These are phyloP conservation scores for Strigamia crassipes DNA, from an alignment of 2,888 invertebrate species.

Conservation along the genomic window DNA sequence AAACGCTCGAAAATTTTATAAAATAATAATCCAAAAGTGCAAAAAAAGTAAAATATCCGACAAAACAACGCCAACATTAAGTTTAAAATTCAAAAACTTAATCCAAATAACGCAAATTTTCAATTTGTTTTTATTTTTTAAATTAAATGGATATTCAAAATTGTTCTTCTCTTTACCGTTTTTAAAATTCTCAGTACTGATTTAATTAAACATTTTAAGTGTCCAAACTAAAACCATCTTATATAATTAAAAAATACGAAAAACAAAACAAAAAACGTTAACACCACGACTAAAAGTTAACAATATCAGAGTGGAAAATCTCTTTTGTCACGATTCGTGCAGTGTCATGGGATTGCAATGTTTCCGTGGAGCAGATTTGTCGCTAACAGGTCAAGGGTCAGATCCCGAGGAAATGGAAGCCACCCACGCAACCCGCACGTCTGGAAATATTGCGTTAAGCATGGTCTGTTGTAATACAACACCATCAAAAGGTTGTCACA, in stretches of 20 bases:
- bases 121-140: too few species aligned
- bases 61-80: too few species aligned
- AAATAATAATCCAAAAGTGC: too few species aligned
- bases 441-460: conserved; percentile 25
- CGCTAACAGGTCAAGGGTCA: conserved; percentile 43
- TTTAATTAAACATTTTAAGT: too few species aligned
- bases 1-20: not conserved
- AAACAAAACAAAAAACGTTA: not conserved
- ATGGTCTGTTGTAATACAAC: conserved; percentile 43
- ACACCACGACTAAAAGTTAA: not conserved
- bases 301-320: conserved; percentile 22
- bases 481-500: conserved; percentile 44
- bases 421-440: conserved; percentile 26
- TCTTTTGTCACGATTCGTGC: conserved; percentile 25
- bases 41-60: too few species aligned
- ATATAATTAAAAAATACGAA: not conserved
- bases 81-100: too few species aligned
- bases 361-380: conserved; percentile 45
- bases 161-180: too few species aligned
- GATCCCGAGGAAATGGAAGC: conserved; percentile 46
- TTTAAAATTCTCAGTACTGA: too few species aligned
- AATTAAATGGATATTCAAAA: too few species aligned
- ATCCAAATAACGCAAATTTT: too few species aligned
- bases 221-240: too few species aligned
- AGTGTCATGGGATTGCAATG: conserved; percentile 44